Evolutionary conservation across 1,140 invertebrate genomes (phyloP), one percentile per base, ranked within the genome.

Genomic region (Phenacoccus solenopsis): DNA sequence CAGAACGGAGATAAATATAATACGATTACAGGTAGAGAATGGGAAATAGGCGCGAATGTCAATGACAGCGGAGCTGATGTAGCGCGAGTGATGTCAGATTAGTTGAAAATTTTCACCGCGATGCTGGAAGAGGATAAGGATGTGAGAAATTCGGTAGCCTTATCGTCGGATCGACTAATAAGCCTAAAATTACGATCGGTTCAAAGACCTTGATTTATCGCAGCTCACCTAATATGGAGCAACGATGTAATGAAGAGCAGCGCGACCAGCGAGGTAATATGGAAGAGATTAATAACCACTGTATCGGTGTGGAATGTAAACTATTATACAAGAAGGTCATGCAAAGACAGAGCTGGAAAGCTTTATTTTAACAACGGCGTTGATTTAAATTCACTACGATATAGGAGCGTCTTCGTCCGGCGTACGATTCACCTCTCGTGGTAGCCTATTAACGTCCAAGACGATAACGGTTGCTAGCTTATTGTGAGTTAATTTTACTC

Each of bases 351-450:
- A n/a, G 38, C 38, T 49, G 5, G 20, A n/a, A 49, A 49, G 12
- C 38, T 49, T 49, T 49, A 49, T 49, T 49, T 49, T 49, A 49
- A 49, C 38, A 49, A n/a, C n/a, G n/a, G n/a, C n/a, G n/a, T n/a
- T 49, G 38, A 49, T 49, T 49, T 49, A 49, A 49, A 49, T 49
- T 49, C 38, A 49, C 38, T 49, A 49, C 20, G n/a, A 49, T 49
- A 49, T n/a, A 49, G 12, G 38, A 49, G 38, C 38, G 20, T 49
- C 38, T 49, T 49, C 16, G n/a, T n/a, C n/a, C n/a, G n/a, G n/a
- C n/a, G n/a, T n/a, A 49, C 38, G 20, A 49, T 49, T 49, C 38
- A 49, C 38, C 20, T 16, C 38, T 49, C 38, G 20, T 49, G 12
- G 20, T n/a, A 16, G 38, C 38, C 38, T 49, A 49, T 49, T 49